Evolutionary conservation across 2,888 invertebrate genomes (phyloP).

Genomic region (Drosophila diplacantha): DNA sequence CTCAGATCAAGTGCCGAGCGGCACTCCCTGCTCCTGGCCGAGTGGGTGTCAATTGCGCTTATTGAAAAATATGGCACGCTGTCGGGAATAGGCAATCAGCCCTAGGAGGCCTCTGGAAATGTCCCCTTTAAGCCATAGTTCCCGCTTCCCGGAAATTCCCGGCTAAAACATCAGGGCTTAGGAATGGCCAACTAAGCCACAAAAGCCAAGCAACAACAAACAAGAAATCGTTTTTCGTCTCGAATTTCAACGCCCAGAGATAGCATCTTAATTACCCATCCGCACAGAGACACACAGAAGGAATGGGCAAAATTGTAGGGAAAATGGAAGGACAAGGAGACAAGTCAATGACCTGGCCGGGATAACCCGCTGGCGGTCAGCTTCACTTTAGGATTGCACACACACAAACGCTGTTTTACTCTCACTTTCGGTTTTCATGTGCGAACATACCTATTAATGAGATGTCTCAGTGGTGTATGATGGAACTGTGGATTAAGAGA

Average conservation of each 20-base stretch:
- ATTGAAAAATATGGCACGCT: conserved; percentile 57
- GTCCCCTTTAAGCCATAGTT: conserved; percentile 35
- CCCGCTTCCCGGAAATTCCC: conserved; percentile 12
- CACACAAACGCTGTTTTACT: conserved; percentile 33
- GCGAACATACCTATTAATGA: not conserved
- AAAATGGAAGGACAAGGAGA: conserved; percentile 9
- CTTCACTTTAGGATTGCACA: conserved; percentile 47
- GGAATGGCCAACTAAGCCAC: conserved; percentile 25
- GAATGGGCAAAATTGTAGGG: not conserved
- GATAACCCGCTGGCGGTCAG: conserved; percentile 21
- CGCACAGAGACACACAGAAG: conserved; percentile 17
- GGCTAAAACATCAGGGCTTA: conserved; percentile 1
- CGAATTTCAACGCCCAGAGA: conserved; percentile 53
- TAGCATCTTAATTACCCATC: conserved; percentile 62
- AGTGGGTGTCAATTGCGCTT: conserved; percentile 53
- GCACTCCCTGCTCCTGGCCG: conserved; percentile 7
- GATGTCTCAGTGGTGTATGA: not conserved
- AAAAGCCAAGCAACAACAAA: conserved; percentile 24
- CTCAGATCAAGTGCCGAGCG: conserved; percentile 2
- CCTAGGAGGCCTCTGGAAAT: conserved; percentile 18
- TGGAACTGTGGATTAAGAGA: not conserved
- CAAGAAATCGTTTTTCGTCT: conserved; percentile 38
- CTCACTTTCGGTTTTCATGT: conserved; percentile 8
- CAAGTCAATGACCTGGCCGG: conserved; percentile 36
- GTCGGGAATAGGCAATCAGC: conserved; percentile 21